Conservation (phyloP, 1,140 invertebrate genomes). For the Trialeurodes vaporariorum region DNA sequence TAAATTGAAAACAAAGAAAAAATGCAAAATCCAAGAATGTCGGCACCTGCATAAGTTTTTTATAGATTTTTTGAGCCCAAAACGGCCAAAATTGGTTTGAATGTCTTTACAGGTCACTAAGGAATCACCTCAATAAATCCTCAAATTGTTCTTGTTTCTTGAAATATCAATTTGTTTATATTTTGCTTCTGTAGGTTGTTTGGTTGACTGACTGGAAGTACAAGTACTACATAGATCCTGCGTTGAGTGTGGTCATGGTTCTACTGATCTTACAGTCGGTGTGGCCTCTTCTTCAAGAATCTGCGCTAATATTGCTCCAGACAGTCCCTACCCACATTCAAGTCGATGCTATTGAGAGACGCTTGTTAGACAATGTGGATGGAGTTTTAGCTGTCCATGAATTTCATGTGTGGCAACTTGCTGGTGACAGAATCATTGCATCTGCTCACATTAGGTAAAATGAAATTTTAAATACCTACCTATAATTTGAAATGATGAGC, state of each 20-base stretch:
- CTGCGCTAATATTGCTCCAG: conserved; percentile 77
- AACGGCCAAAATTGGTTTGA: too few species aligned
- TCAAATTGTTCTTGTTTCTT: too few species aligned
- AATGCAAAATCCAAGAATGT: too few species aligned
- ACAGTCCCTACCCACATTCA: conserved; percentile 89
- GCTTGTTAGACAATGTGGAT: conserved; percentile 73
- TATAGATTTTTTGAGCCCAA: too few species aligned
- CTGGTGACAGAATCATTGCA: conserved; percentile 83
- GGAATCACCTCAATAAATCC: too few species aligned
- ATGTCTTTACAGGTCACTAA: too few species aligned
- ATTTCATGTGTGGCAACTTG: conserved; percentile 89
- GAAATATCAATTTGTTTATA: conserved; percentile 10
- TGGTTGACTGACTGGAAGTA: conserved; percentile 76
- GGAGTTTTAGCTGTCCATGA: conserved; percentile 86
- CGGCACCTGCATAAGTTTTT: too few species aligned
- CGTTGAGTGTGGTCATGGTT: conserved; percentile 72
- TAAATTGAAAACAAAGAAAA: too few species aligned
- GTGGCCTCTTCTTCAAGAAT: conserved; percentile 77
- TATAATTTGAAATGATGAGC: too few species aligned
- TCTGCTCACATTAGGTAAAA: conserved; percentile 81
- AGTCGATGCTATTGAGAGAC: conserved; percentile 74
- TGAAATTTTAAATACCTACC: too few species aligned
- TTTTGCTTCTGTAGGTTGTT: too few species aligned
- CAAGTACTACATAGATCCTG: conserved; percentile 83
- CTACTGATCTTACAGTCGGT: conserved; percentile 68